Base-by-base conservation (phyloP, 2,113 vertebrate species). In the Tupaia tana region DNA sequence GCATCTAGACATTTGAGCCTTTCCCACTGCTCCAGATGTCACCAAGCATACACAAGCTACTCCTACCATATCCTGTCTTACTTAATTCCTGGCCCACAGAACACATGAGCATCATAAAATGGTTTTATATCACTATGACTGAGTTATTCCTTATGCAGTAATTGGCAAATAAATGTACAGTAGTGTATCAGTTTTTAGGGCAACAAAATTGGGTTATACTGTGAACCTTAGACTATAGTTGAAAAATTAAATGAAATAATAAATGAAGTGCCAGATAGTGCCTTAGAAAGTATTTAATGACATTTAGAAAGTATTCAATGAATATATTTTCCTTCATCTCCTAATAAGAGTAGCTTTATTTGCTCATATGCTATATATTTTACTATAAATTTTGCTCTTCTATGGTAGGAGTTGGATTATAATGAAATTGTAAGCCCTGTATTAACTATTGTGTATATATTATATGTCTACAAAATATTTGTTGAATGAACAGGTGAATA, bases 231-330 rank as follows among this genome's bases (percentile, higher is more conserved):
- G 22, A 16, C 24, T 66, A 10, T 2, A 94, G 73, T 7, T 54
- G 31, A 82, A 81, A 88, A 78, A 79, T 81, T 43, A 86, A 86
- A 54, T 82, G 56, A 91, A 78, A 86, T 64, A 69, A 78, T 81
- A 31, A 24, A 56, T n/a, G 54, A 86, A 24, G 31, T 74, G 73
- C 29, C 58, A 75, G 66, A 16, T 14, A 84, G 77, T 13, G 22
- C 2, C 24, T 87, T 74, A 71, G 54, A 92, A 88, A 74, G 31
- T 24, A 90, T 43, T 96, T 92, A 66, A 89, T 85, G 78, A 81
- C 59, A 94, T 92, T 87, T 74, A 71, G 54, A 92, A 90, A 74
- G 31, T 24, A 90, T 43, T 96, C 92, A 66, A 89, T 64, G 85
- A 74, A 15, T 95, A 20, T 16, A 31, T 86, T 56, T 84, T 18